A percentile compares a stretch with the other conserved stretches of the same genome.
These are phyloP conservation scores for Spinibarbus caldwelli DNA, from an alignment of 2,797 vertebrate species.

Conservation along the genomic window DNA sequence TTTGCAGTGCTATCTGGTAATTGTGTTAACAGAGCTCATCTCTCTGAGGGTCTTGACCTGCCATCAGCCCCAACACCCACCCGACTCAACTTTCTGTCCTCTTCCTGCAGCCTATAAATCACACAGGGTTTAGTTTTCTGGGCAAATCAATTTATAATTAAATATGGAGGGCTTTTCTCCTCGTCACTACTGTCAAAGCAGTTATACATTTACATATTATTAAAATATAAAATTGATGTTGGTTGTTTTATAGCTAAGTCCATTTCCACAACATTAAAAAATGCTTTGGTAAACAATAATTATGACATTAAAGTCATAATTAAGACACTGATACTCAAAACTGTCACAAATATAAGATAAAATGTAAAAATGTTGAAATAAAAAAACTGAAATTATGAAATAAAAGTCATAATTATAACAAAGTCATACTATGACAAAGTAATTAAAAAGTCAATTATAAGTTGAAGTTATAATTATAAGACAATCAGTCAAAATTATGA, in stretches of 20 bases:
- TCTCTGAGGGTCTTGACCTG: constrained; percentile 29
- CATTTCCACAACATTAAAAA: no score
- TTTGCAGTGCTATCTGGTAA: constrained; percentile 47
- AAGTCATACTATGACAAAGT: neutral
- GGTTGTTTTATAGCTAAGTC: no score
- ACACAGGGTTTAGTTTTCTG: constrained; percentile 55
- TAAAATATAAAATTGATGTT: no score
- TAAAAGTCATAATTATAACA: neutral
- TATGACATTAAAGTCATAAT: neutral
- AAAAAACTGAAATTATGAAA: no score
- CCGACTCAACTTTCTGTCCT: constrained; percentile 54
- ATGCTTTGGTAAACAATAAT: neutral
- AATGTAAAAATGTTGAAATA: no score
- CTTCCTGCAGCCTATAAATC: constrained; percentile 62
- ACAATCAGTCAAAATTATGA: neutral
- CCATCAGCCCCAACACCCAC: constrained; percentile 44
- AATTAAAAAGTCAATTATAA: no score
- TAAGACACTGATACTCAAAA: neutral
- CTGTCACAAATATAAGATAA: neutral
- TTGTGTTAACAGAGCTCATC: constrained; percentile 47
- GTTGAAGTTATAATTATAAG: neutral
- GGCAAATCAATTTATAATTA: constrained; percentile 69
- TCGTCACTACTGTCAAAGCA: no score
- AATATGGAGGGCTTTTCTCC: constrained; percentile 42
- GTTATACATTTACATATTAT: no score